A percentile compares a stretch with the other conserved stretches of the same genome.
phyloP scores from a whole-genome alignment of 2,888 invertebrate species.

The Drosophila buzzatii region DNA sequence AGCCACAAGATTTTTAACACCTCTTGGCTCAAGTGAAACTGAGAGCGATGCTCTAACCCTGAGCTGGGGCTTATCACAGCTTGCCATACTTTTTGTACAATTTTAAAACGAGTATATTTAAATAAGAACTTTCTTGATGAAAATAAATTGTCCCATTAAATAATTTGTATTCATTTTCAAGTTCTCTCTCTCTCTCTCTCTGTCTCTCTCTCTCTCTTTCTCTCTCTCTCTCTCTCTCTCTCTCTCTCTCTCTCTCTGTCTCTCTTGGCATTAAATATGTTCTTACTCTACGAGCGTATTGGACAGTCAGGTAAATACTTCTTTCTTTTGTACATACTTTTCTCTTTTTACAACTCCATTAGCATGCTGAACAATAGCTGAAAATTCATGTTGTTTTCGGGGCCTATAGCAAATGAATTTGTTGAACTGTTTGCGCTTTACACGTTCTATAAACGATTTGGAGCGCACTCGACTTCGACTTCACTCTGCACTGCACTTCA shows the following conservation, averaged over 20 bases:
- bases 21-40: constrained; percentile 9
- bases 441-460: constrained; percentile 67
- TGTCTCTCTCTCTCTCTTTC: background rate
- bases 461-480: constrained; percentile 33
- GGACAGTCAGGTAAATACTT: background rate
- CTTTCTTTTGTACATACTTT: constrained; percentile 22
- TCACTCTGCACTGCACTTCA: constrained; percentile 35
- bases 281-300: background rate
- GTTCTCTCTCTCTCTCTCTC: background rate
- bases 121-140: background rate
- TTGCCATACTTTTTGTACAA: background rate
- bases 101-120: background rate
- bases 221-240: background rate
- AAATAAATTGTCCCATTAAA: background rate
- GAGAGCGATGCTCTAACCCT: background rate
- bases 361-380: constrained; percentile 50
- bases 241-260: background rate
- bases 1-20: background rate
- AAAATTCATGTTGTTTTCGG: constrained; percentile 39
- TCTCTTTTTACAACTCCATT: constrained; percentile 40
- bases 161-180: background rate
- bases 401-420: constrained; percentile 40
- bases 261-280: too few species aligned
- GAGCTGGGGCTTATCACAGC: background rate
- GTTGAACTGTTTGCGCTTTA: constrained; percentile 51